These are phyloP conservation scores for Drosophila sp. DNA, from an alignment of 1,140 invertebrate genomes.

Conservation along the genomic window DNA sequence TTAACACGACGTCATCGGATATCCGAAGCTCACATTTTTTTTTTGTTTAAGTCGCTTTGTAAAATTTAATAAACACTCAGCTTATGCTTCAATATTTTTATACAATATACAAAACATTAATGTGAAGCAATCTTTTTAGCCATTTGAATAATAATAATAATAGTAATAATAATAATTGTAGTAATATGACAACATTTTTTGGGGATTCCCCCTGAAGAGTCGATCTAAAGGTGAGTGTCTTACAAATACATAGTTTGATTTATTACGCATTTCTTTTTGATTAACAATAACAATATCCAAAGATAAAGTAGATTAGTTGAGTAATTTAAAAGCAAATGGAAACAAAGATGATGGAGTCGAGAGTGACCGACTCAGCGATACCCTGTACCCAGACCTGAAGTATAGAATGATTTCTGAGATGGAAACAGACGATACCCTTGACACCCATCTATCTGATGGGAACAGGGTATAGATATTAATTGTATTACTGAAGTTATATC, in stretches of 20 bases:
- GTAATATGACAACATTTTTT: constrained; percentile 19
- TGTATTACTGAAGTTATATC: neutral
- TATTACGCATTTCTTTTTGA: neutral
- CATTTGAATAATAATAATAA: constrained; percentile 18
- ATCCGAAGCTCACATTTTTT: constrained; percentile 37
- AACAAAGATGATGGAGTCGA: constrained; percentile 6
- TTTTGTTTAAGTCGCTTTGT: constrained; percentile 34
- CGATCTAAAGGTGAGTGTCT: constrained; percentile 15
- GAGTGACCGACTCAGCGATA: neutral
- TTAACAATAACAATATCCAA: constrained; percentile 17
- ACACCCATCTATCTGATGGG: too few relatives aligned
- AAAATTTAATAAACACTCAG: constrained; percentile 44
- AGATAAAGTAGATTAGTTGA: constrained; percentile 2
- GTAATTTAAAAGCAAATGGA: neutral
- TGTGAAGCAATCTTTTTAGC: constrained; percentile 34
- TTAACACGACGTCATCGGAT: constrained; percentile 39
- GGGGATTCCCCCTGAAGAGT: neutral
- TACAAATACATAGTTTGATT: constrained; percentile 2
- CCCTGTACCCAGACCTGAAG: constrained; percentile 4
- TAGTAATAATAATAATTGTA: constrained; percentile 16
- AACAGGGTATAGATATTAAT: constrained; percentile 1
- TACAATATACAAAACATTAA: constrained; percentile 37
- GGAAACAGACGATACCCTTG: too few relatives aligned
- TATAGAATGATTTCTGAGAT: neutral
- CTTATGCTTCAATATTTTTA: constrained; percentile 43